phyloP scores from a whole-genome alignment of 2,797 vertebrate species.

The Arnoldichthys spilopterus region DNA sequence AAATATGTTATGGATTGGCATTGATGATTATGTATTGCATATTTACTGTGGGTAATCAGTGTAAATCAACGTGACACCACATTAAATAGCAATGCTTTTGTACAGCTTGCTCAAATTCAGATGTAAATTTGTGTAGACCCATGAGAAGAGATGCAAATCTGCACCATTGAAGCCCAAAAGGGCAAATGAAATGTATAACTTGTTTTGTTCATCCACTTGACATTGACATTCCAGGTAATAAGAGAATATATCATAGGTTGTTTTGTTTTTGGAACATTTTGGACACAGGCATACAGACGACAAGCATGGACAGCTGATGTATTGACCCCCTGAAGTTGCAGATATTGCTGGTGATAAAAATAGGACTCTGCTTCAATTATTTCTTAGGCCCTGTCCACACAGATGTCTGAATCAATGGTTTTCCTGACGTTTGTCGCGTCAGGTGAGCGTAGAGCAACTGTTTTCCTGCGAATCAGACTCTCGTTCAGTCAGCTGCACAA shows the following conservation, averaged over 20 bases:
- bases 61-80: slow-evolving; percentile 42
- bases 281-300: neutral
- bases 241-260: neutral
- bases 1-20: slow-evolving; percentile 37
- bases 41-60: slow-evolving; percentile 40
- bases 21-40: slow-evolving; percentile 32
- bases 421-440: no score
- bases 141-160: neutral
- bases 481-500: no score
- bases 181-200: no score
- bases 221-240: neutral
- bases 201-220: neutral
- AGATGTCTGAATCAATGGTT: no score
- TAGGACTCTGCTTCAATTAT: neutral
- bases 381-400: no score
- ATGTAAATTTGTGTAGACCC: neutral
- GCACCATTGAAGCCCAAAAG: neutral
- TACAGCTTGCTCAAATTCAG: neutral
- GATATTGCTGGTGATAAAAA: neutral
- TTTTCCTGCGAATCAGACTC: no score
- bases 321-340: neutral
- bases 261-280: neutral
- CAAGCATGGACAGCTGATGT: neutral
- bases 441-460: no score
- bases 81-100: slow-evolving; percentile 1